Base-by-base conservation (phyloP, 2,113 vertebrate species). In the Phrynocephalus versicolor region DNA sequence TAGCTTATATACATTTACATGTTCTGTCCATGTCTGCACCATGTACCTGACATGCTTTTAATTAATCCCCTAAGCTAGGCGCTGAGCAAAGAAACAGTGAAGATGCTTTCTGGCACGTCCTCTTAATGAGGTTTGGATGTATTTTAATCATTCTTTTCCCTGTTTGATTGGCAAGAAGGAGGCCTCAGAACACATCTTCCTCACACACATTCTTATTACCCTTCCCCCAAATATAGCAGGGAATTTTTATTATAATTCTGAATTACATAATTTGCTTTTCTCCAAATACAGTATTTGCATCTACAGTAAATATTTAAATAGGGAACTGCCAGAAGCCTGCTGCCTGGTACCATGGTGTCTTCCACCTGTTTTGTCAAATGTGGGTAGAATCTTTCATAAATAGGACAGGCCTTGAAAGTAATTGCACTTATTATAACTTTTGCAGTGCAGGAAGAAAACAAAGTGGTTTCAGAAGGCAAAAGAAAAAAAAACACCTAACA, bases 361-460 rank as follows among this genome's bases (percentile, higher is more conserved):
- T 91, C 87, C 92, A 86, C 95, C 91, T 65, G 86, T 94, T 90
- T 95, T 95, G 91, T 93, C 90, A 84, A 91, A 84, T 94, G 87
- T 25, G 33, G 91, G 90, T 89, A 95, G 89, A 94, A 94, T 89
- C 87, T 88, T 91, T 93, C 95, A 96, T 96, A 97, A 96, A 96
- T 95, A 95, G 95, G 88, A 85, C n/a, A 82, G 86, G 89, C 90
- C 85, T 92, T 92, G 89, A 85, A 94, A 94, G 93, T 92, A 94
- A 95, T 95, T 92, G 91, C 88, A 87, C 92, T 94, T 95, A 89
- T 57, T 91, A 93, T 88, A 94, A 88, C 88, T 88, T 86, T 90
- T 86, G 84, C 78, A 88, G 90, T 67, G 2, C 86, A 85, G 74
- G 33, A 72, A 87, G 87, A 92, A 69, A 88, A 92, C n/a, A 91